Percentiles rank a stretch among this genome's conserved stretches.
phyloP scores from a whole-genome alignment of 2,797 vertebrate species.

The Decapterus maruadsi region DNA sequence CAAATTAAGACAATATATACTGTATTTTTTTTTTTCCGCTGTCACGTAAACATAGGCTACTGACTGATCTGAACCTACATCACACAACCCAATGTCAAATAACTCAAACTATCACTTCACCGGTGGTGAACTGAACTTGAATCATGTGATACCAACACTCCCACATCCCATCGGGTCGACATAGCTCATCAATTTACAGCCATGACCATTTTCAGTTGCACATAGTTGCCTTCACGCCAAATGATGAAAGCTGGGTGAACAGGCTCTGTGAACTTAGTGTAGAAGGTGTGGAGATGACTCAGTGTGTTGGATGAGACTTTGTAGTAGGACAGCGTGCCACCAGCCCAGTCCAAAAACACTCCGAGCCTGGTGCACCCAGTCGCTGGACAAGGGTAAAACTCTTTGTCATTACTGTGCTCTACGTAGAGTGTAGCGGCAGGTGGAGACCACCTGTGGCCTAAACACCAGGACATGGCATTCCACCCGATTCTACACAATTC shows the following conservation, averaged over 20 bases:
- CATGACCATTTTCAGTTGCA: neutral
- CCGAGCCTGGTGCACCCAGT: neutral
- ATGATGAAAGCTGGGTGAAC: slow-evolving; percentile 17
- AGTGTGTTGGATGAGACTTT: slow-evolving; percentile 5
- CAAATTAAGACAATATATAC: too few species aligned
- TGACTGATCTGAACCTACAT: too few species aligned
- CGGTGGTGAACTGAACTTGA: too few species aligned
- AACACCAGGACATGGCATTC: rapidly evolving
- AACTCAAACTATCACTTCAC: too few species aligned
- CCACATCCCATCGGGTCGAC: too few species aligned
- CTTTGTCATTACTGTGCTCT: too few species aligned
- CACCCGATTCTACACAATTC: rapidly evolving
- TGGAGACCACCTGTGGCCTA: neutral
- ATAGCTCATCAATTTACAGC: neutral
- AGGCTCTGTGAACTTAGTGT: slow-evolving; percentile 16
- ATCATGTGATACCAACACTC: neutral
- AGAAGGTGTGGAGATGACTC: neutral
- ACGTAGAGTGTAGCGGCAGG: neutral
- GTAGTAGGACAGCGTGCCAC: slow-evolving; percentile 39
- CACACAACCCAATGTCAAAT: too few species aligned
- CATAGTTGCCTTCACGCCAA: rapidly evolving
- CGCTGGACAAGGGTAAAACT: rapidly evolving
- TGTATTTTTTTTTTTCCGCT: too few species aligned
- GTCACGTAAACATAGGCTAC: too few species aligned
- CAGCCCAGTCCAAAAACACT: slow-evolving; percentile 36